Conservation (phyloP, 2,888 invertebrate genomes). For the Carcina quercana region DNA sequence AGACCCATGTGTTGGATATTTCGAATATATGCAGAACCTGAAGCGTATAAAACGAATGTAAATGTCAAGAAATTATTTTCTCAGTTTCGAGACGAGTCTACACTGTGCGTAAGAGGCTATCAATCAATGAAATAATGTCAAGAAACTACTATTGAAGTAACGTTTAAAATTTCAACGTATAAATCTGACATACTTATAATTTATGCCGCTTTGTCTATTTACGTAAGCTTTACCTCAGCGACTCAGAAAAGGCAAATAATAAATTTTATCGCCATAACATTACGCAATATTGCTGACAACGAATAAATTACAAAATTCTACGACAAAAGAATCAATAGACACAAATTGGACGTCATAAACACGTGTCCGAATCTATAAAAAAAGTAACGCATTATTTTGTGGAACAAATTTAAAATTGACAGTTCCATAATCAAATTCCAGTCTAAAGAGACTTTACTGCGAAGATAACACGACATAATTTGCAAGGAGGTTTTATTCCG, state of each 20-base stretch:
- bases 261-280: constrained; percentile 4
- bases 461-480: constrained; percentile 14
- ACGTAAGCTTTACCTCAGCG: too few species aligned
- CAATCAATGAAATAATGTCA: too few species aligned
- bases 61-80: too few species aligned
- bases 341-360: constrained; percentile 65
- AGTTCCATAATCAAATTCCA: constrained; percentile 5
- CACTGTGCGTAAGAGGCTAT: too few species aligned
- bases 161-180: too few species aligned
- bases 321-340: constrained; percentile 52
- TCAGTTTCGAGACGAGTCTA: too few species aligned
- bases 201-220: too few species aligned
- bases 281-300: constrained; percentile 22
- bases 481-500: constrained; percentile 17
- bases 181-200: too few species aligned
- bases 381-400: constrained; percentile 27
- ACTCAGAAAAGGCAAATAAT: not conserved
- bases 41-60: too few species aligned
- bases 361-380: constrained; percentile 49
- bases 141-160: too few species aligned
- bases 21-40: too few species aligned
- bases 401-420: constrained; percentile 6
- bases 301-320: constrained; percentile 36
- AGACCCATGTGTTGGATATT: too few species aligned
- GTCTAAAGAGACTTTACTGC: constrained; percentile 16